These are phyloP conservation scores for Bos indicus DNA, from an alignment of 2,113 vertebrate genomes.

Conservation along the genomic window DNA sequence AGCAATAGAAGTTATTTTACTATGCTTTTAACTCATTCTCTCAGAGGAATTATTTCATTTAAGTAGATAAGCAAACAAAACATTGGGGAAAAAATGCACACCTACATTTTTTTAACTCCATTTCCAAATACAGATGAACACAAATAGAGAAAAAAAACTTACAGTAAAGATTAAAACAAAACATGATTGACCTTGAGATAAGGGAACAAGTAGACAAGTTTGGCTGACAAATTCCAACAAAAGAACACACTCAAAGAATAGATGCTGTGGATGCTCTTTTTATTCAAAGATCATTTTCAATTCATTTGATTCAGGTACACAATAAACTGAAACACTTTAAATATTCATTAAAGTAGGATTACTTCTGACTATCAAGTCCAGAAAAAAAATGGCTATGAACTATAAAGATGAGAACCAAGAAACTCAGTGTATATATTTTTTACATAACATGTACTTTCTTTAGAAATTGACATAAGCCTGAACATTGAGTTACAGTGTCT, in stretches of 20 bases:
- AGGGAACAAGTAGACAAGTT: not conserved
- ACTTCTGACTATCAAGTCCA: not conserved
- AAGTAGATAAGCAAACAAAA: not conserved
- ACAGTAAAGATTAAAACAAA: not conserved
- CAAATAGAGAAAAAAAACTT: not conserved
- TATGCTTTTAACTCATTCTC: not conserved
- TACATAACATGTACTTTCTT: not conserved
- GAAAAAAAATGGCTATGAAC: not conserved
- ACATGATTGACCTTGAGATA: not conserved
- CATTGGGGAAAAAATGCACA: not conserved
- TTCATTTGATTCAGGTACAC: not conserved
- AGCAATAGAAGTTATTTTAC: not conserved
- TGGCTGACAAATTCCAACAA: not conserved
- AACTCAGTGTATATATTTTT: not conserved
- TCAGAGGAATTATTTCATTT: not conserved
- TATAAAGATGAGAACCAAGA: not conserved
- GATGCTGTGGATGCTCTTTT: not conserved
- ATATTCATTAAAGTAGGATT: not conserved
- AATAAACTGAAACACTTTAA: not conserved
- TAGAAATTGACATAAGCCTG: not conserved
- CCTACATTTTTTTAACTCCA: not conserved
- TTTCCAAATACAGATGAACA: not conserved
- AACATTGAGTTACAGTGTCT: not conserved
- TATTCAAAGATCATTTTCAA: not conserved
- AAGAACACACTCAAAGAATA: not conserved